Percentiles rank a stretch among this genome's conserved stretches.
Conservation (phyloP, 2,113 vertebrate species). For the Nansenia antarctica region DNA sequence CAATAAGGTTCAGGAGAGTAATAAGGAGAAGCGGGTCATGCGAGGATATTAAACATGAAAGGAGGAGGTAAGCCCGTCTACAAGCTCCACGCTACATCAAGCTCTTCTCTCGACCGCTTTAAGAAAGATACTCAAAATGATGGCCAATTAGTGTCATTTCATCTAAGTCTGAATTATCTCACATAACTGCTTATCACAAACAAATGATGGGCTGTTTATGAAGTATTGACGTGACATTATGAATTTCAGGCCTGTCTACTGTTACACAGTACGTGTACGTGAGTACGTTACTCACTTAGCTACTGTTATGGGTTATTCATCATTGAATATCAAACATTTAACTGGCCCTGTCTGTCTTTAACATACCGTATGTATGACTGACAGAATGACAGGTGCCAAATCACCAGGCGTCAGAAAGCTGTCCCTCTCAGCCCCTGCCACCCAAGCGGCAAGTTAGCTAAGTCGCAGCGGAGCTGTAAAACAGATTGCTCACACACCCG, state of each 20-base stretch:
- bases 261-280: too few species aligned
- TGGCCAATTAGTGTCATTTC: background rate
- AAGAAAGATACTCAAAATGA: background rate
- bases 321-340: too few species aligned
- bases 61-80: background rate
- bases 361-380: background rate
- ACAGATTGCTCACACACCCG: constrained; percentile 26
- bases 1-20: constrained; percentile 14
- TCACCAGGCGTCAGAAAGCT: background rate
- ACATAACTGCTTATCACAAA: background rate
- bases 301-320: too few species aligned
- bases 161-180: background rate
- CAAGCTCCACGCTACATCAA: background rate
- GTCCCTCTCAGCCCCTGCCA: background rate
- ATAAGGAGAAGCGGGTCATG: constrained; percentile 10
- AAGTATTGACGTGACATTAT: background rate
- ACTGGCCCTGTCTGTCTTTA: too few species aligned
- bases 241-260: too few species aligned
- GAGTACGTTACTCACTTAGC: too few species aligned
- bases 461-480: constrained; percentile 2
- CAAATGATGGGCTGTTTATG: too few species aligned
- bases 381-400: constrained; percentile 15
- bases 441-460: background rate
- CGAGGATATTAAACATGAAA: constrained; percentile 11
- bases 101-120: background rate